Evolutionary conservation across 2,797 vertebrate genomes (phyloP).

Genomic region (Adelosebastes latens): DNA sequence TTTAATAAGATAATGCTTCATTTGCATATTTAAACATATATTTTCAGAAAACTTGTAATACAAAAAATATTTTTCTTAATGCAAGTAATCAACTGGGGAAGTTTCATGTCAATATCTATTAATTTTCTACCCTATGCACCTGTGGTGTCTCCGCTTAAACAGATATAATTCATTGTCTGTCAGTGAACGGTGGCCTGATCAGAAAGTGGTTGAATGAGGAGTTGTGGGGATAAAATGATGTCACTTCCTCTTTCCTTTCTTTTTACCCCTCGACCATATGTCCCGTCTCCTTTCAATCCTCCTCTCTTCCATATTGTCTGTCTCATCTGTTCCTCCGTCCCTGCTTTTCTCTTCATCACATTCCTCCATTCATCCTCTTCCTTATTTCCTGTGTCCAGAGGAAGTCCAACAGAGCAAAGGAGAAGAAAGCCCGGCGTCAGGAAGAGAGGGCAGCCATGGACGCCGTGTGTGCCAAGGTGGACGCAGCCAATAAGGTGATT

Average conservation of each 20-base stretch:
- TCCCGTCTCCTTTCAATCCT: neutral
- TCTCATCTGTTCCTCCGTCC: neutral
- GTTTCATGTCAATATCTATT: neutral
- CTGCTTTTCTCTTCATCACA: neutral
- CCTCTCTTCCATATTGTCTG: neutral
- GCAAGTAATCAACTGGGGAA: neutral
- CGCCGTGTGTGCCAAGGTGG: slow-evolving; percentile 93
- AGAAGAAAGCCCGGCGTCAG: slow-evolving; percentile 92
- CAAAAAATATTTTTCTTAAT: too few species aligned
- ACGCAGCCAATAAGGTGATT: slow-evolving; percentile 92
- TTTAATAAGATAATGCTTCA: too few species aligned
- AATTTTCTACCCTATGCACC: too few species aligned
- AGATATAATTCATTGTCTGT: too few species aligned
- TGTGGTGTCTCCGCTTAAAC: neutral
- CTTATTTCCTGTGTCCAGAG: slow-evolving; percentile 79
- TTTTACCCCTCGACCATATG: neutral
- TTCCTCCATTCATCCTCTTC: neutral
- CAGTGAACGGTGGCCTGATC: too few species aligned
- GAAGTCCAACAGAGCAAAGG: slow-evolving; percentile 92
- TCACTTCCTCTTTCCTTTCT: neutral
- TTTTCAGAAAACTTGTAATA: too few species aligned
- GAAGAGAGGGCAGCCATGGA: slow-evolving; percentile 95
- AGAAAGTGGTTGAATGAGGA: neutral
- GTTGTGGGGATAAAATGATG: neutral
- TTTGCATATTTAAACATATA: too few species aligned